Conservation (phyloP, 2,888 invertebrate species). For the Eupithecia insigniata region DNA sequence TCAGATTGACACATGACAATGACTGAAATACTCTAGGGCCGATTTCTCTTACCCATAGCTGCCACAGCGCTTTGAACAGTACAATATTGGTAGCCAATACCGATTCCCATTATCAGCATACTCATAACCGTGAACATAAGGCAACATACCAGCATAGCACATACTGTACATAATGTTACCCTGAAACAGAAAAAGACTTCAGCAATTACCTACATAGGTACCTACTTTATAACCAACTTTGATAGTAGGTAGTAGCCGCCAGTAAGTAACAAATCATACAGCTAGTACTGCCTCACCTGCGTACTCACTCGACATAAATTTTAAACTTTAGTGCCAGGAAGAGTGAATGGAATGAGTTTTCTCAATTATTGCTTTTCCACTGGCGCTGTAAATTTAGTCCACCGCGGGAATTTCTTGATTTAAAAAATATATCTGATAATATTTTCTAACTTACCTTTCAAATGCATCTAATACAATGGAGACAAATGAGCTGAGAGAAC, state of each 20-base stretch:
- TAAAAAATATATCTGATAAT: neutral
- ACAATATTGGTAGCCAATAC: constrained; percentile 78
- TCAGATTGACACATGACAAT: neutral
- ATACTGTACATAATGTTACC: constrained; percentile 74
- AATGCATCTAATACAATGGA: constrained; percentile 70
- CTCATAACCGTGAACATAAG: constrained; percentile 66
- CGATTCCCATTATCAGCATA: constrained; percentile 69
- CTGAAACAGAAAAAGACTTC: constrained; percentile 48
- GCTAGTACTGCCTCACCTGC: neutral
- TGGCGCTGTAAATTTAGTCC: neutral
- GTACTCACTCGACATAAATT: neutral
- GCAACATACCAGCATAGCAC: constrained; percentile 73
- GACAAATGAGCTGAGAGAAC: constrained; percentile 70
- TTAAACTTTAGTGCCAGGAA: neutral
- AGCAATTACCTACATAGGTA: neutral
- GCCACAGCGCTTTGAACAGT: constrained; percentile 67
- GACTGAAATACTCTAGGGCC: neutral
- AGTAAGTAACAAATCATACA: neutral
- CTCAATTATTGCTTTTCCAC: neutral
- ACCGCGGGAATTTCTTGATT: neutral
- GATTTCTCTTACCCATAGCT: constrained; percentile 69
- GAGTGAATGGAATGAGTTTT: neutral
- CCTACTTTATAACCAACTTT: neutral
- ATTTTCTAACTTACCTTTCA: constrained; percentile 63
- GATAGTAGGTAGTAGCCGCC: neutral